Percentiles rank a stretch among this genome's conserved stretches.
Evolutionary conservation across 2,888 invertebrate species (phyloP).

Genomic region (Thalpophila matura): DNA sequence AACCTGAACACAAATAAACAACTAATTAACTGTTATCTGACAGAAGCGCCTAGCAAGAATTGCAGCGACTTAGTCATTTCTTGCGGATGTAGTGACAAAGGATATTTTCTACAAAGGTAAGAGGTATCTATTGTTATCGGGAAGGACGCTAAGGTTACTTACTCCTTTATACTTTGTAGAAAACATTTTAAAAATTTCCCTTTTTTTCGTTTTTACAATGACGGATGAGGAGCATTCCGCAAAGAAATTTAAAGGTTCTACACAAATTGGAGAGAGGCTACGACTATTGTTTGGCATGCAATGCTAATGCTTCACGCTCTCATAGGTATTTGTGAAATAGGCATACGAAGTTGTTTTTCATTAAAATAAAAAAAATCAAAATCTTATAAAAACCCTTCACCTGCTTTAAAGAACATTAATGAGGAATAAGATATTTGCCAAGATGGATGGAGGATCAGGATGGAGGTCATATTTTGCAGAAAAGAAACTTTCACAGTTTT

Average conservation of each 20-base stretch:
- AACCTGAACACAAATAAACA: too few relatives aligned
- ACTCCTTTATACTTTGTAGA: slow-evolving; percentile 65
- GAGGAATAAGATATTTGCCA: too few relatives aligned
- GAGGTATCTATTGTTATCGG: slow-evolving; percentile 67
- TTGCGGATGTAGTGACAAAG: slow-evolving; percentile 64
- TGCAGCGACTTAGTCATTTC: slow-evolving; percentile 26
- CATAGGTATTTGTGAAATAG: not conserved
- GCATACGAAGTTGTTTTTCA: too few relatives aligned
- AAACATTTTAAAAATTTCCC: slow-evolving; percentile 69
- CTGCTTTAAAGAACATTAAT: too few relatives aligned
- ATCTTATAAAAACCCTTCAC: too few relatives aligned
- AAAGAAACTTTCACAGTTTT: too few relatives aligned
- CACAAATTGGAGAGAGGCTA: slow-evolving; percentile 63
- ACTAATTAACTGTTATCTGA: too few relatives aligned
- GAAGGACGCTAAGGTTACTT: slow-evolving; percentile 64
- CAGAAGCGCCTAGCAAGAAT: too few relatives aligned
- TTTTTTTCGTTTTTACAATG: slow-evolving; percentile 59
- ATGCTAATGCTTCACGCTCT: slow-evolving; percentile 32
- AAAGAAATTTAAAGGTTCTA: slow-evolving; percentile 65
- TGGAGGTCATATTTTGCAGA: too few relatives aligned
- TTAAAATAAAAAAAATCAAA: too few relatives aligned
- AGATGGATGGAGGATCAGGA: too few relatives aligned
- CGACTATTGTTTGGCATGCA: slow-evolving; percentile 47
- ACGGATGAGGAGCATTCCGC: slow-evolving; percentile 61
- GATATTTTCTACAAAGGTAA: slow-evolving; percentile 60